Evolutionary conservation across 2,888 invertebrate species (phyloP).

Genomic region (Marronus borbonicus): DNA sequence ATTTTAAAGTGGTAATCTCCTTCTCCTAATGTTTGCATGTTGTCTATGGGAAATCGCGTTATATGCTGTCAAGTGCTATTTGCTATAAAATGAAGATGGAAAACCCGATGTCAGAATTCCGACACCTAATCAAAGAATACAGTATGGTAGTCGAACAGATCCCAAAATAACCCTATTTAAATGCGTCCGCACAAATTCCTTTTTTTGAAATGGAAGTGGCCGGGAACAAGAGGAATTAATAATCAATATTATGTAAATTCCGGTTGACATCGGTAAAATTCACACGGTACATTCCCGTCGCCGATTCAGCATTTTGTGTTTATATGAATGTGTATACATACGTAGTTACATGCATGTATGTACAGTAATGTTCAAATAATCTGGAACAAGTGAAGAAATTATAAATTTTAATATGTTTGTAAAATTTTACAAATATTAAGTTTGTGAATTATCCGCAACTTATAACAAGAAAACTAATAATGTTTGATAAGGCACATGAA

Average conservation of each 20-base stretch:
- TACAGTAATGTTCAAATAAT: not conserved
- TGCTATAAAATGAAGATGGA: not conserved
- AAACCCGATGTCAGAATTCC: not conserved
- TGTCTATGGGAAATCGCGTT: not conserved
- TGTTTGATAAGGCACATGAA: too few relatives aligned
- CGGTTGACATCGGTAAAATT: not conserved
- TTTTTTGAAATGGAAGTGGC: not conserved
- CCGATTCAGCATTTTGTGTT: not conserved
- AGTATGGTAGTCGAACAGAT: not conserved
- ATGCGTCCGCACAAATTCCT: constrained; percentile 4
- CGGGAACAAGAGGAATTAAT: not conserved
- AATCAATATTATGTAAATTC: constrained; percentile 29
- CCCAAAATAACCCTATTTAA: not conserved
- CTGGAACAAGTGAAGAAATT: too few relatives aligned
- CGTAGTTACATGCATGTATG: not conserved
- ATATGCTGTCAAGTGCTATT: constrained; percentile 2
- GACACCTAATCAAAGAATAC: constrained; percentile 3
- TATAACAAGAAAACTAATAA: too few relatives aligned
- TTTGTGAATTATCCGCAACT: too few relatives aligned
- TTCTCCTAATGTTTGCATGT: not conserved
- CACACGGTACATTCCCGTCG: not conserved
- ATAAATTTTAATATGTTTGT: too few relatives aligned
- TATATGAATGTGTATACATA: not conserved
- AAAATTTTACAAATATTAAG: too few relatives aligned
- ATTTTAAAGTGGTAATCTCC: not conserved